Base-by-base conservation (phyloP, 2,888 invertebrate species). In the Drosophila mimetica region DNA sequence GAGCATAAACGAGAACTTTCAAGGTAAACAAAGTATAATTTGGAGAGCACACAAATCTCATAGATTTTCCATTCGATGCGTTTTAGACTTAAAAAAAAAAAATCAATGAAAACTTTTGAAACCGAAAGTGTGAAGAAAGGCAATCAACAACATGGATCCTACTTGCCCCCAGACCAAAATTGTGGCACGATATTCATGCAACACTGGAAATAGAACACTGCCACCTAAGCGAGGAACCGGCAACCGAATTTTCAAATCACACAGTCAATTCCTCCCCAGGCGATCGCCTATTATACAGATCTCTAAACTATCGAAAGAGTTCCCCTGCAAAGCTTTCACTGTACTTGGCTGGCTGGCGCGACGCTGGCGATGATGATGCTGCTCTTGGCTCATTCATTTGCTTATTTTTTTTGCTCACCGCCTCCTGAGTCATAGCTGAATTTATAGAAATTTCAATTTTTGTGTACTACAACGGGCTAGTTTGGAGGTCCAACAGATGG, bases 21-120 rank as follows among this genome's bases (percentile, higher is more conserved):
- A 84, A 84, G 84, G 84, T 84, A 84, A 84, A 84, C 86, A 86
- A 84, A 80, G 71, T 72, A 82, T 75, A 72, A 79, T 79, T 74
- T 65, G 59, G 67, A 76, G 60, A 78, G 74, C 53, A 63, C 55
- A 71, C 67, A 77, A 79, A 83, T 71, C 73, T 54, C 51, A 52
- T 55, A 70, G 61, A 70, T 66, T 60, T 70, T 70, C 61, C 57
- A 51, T 50, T 61, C 60, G 57, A 14, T 60, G 42, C 50, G 42
- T 37, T 20, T 13, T 14, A n/a, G n/a, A n/a, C n/a, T n/a, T n/a
- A n/a, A n/a, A 20, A 18, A 37, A n/a, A 39, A 5, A 4, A 36
- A 66, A 64, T 64, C 65, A 66, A 64, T 64, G 64, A 64, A 48
- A 13, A 36, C 30, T 58, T 20, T 30, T 32, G 52, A 51, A 47